These are phyloP conservation scores for Kradibia gibbosae DNA, from an alignment of 1,140 invertebrate genomes.

Conservation along the genomic window DNA sequence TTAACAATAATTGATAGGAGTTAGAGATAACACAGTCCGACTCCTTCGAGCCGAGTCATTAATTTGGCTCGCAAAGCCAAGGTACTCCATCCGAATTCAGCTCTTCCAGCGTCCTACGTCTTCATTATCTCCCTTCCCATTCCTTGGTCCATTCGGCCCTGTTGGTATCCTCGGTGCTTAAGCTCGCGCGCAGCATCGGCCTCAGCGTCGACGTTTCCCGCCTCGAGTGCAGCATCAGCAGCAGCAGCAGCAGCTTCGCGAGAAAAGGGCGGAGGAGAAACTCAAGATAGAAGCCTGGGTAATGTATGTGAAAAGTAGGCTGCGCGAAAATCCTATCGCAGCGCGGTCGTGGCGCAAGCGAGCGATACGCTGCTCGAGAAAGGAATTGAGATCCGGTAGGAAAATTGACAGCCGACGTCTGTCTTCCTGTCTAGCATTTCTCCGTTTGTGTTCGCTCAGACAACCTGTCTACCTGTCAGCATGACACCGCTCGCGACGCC, in stretches of 20 bases:
- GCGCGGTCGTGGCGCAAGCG: neutral
- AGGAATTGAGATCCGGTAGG: slow-evolving; percentile 52
- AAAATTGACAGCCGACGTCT: slow-evolving; percentile 69
- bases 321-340: slow-evolving; percentile 34
- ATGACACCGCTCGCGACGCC: slow-evolving; percentile 66
- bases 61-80: slow-evolving; percentile 44
- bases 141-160: neutral
- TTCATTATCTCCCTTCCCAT: slow-evolving; percentile 41
- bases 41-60: neutral
- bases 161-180: neutral
- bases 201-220: neutral
- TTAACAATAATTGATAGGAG: slow-evolving; percentile 46
- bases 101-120: slow-evolving; percentile 2
- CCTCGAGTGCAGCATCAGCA: neutral
- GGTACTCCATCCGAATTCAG: slow-evolving; percentile 40
- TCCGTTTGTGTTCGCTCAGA: slow-evolving; percentile 40
- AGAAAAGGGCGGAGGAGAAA: slow-evolving; percentile 1
- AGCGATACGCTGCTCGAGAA: neutral
- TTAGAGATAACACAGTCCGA: slow-evolving; percentile 21
- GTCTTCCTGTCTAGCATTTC: slow-evolving; percentile 55
- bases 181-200: neutral
- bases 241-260: too few species aligned
- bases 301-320: slow-evolving; percentile 35
- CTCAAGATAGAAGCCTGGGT: slow-evolving; percentile 6
- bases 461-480: slow-evolving; percentile 62